Percentiles rank a stretch among this genome's conserved stretches.
Evolutionary conservation across 2,888 invertebrate genomes (phyloP).

Genomic region (Caenorhabditis plicata): DNA sequence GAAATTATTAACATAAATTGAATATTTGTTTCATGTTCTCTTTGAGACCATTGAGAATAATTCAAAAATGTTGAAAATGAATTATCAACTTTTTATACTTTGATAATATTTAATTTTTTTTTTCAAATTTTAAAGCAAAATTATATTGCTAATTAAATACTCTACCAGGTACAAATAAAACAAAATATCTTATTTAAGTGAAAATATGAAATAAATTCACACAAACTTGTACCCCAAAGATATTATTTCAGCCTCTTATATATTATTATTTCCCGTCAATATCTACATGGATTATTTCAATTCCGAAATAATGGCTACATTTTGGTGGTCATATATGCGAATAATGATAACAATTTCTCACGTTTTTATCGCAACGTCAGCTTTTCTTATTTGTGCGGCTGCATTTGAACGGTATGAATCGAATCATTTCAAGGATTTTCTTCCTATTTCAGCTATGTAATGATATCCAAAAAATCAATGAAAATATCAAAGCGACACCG

Average conservation of each 20-base stretch:
- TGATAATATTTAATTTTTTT: not conserved
- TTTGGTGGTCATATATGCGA: constrained; percentile 59
- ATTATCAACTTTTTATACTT: not conserved
- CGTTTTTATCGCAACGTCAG: constrained; percentile 56
- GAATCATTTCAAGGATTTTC: not conserved
- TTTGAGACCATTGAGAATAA: no score
- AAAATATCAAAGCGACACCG: constrained; percentile 50
- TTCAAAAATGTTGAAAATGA: not conserved
- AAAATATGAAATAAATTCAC: no score
- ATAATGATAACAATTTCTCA: constrained; percentile 52
- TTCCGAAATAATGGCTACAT: constrained; percentile 46
- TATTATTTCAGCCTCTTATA: constrained; percentile 52
- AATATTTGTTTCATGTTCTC: no score
- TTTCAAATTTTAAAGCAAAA: no score
- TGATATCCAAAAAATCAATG: constrained; percentile 55
- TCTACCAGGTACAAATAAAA: no score
- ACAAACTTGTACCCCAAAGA: not conserved
- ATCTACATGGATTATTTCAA: constrained; percentile 61
- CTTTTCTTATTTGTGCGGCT: constrained; percentile 57
- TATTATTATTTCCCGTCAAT: constrained; percentile 59
- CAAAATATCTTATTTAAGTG: no score
- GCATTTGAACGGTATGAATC: constrained; percentile 49
- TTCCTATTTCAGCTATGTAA: constrained; percentile 40
- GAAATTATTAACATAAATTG: no score
- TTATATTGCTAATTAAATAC: no score